Percentiles rank a stretch among this genome's conserved stretches.
Evolutionary conservation across 2,113 vertebrate species (phyloP).

Genomic region (Apus apus): DNA sequence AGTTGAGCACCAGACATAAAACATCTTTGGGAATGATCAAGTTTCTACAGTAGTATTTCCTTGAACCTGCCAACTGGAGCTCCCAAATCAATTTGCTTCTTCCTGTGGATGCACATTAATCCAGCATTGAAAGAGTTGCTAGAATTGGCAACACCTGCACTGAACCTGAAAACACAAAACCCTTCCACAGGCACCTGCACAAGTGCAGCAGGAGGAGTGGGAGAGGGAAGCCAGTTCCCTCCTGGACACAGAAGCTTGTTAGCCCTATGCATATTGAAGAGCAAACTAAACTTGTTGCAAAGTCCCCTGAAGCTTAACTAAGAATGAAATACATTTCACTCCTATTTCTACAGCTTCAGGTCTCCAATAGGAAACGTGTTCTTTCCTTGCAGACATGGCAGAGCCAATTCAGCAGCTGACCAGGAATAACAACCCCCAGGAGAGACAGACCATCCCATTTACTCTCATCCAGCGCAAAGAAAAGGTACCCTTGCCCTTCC

Average conservation of each 20-base stretch:
- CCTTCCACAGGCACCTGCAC: rapidly evolving
- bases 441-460: conserved; percentile 80
- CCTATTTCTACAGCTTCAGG: rapidly evolving
- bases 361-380: rapidly evolving
- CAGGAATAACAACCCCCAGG: conserved; percentile 80
- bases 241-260: too few species aligned
- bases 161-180: not conserved
- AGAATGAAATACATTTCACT: rapidly evolving
- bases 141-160: not conserved
- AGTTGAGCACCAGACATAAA: too few species aligned
- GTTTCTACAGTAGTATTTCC: not conserved
- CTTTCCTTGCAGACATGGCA: conserved; percentile 82
- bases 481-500: conserved; percentile 71
- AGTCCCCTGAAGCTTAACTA: not conserved
- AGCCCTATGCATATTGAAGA: rapidly evolving
- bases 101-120: not conserved
- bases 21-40: not conserved
- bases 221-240: not conserved
- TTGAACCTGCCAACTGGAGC: not conserved
- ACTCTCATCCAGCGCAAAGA: conserved; percentile 83
- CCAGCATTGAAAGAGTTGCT: rapidly evolving
- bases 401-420: conserved; percentile 89
- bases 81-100: rapidly evolving
- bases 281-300: rapidly evolving
- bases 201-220: rapidly evolving